phyloP scores from a whole-genome alignment of 2,888 invertebrate species.

The Stramonita haemastoma region DNA sequence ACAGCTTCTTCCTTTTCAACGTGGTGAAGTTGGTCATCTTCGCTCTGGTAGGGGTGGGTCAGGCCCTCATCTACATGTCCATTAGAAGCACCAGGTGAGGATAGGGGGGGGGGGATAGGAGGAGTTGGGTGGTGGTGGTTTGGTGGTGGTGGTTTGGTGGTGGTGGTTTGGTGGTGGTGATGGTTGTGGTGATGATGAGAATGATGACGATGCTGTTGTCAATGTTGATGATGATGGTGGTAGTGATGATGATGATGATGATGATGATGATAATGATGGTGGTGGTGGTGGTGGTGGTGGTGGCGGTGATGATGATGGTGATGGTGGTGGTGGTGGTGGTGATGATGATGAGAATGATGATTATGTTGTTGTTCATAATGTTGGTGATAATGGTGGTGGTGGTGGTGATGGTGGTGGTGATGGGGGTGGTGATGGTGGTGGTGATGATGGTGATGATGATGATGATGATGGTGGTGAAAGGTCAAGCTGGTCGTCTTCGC shows the following conservation, averaged over 20 bases:
- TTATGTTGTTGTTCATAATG: no score
- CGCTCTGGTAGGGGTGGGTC: slow-evolving; percentile 68
- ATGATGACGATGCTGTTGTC: not conserved
- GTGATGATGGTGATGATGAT: no score
- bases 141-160: not conserved
- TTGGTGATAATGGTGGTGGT: no score
- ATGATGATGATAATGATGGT: not conserved
- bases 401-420: no score
- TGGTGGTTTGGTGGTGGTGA: not conserved
- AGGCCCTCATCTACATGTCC: slow-evolving; percentile 68
- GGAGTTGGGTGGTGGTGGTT: not conserved
- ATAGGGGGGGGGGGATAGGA: not conserved
- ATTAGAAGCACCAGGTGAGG: not conserved
- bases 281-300: not conserved
- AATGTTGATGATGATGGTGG: not conserved
- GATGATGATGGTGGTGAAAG: no score
- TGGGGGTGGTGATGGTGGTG: no score
- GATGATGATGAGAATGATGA: no score
- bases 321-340: no score
- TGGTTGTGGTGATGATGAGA: not conserved
- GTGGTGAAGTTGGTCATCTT: slow-evolving; percentile 71
- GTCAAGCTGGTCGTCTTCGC: slow-evolving; percentile 71
- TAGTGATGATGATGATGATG: not conserved
- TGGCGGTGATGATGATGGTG: no score
- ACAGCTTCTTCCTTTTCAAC: slow-evolving; percentile 72